phyloP scores from a whole-genome alignment of 2,888 invertebrate species.

The Steromphala cineraria region DNA sequence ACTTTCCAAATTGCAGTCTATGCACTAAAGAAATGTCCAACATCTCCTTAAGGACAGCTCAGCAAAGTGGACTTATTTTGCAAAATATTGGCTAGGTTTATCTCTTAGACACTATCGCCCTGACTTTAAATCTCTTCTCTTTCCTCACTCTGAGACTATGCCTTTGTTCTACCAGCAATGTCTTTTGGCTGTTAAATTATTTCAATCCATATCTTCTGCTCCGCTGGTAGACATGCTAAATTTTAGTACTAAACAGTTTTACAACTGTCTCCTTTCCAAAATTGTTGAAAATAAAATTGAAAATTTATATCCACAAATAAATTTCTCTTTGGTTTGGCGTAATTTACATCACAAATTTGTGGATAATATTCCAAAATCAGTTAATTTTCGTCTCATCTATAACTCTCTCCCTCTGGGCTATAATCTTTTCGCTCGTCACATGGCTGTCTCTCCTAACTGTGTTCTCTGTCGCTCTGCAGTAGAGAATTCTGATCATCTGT shows the following conservation, averaged over 20 bases:
- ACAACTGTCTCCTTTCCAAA: not conserved
- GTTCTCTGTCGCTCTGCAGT: not conserved
- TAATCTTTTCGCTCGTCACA: not conserved
- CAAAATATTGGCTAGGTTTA: conserved; percentile 27
- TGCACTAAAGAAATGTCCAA: conserved; percentile 11
- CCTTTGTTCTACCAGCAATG: conserved; percentile 28
- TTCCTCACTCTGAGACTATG: conserved; percentile 29
- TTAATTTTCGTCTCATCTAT: not conserved
- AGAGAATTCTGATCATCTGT: not conserved
- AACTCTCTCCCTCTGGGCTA: not conserved
- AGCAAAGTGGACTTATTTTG: conserved; percentile 30
- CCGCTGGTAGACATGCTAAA: not conserved
- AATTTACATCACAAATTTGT: not conserved
- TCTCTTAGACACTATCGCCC: conserved; percentile 13
- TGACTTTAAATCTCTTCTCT: conserved; percentile 16
- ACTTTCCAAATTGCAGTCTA: not conserved
- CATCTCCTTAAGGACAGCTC: conserved; percentile 10
- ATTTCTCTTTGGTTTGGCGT: not conserved
- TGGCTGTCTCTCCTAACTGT: not conserved
- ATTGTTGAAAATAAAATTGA: not conserved
- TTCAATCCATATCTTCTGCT: not conserved
- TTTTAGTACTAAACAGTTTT: not conserved
- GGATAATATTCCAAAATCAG: conserved; percentile 1
- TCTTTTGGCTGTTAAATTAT: conserved; percentile 12
- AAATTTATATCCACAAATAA: not conserved